Conservation (phyloP, 2,888 invertebrate genomes). For the Ariolimax columbianus region DNA sequence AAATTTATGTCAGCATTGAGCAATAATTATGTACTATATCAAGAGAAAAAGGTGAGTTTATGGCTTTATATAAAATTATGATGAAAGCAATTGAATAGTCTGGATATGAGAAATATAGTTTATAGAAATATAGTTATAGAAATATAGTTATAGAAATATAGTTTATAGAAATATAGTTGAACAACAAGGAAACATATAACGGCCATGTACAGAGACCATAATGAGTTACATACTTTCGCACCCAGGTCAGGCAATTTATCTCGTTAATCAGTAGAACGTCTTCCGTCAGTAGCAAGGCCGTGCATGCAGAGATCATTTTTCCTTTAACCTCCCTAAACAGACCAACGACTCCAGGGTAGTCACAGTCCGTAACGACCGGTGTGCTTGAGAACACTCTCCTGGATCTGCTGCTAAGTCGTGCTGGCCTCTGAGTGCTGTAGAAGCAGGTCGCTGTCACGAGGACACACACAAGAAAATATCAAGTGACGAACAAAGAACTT, state of each 20-base stretch:
- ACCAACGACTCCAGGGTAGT: slow-evolving; percentile 45
- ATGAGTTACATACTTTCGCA: not conserved
- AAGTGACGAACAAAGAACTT: too few relatives aligned
- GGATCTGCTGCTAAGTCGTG: not conserved
- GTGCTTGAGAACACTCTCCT: slow-evolving; percentile 24
- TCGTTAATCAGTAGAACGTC: not conserved
- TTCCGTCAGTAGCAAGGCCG: slow-evolving; percentile 1
- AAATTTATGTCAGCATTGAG: too few relatives aligned
- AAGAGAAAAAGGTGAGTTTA: too few relatives aligned
- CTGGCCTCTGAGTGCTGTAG: slow-evolving; percentile 35
- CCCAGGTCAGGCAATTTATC: not conserved
- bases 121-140: too few relatives aligned
- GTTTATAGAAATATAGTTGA: too few relatives aligned
- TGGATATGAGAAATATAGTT: too few relatives aligned
- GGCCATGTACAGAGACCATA: not conserved
- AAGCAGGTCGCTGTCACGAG: slow-evolving; percentile 19
- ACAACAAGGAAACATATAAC: not conserved
- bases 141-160: too few relatives aligned
- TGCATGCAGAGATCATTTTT: not conserved
- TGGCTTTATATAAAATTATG: too few relatives aligned
- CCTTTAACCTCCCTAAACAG: not conserved
- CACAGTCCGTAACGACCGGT: slow-evolving; percentile 25
- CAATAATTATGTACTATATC: too few relatives aligned
- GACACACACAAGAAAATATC: not conserved
- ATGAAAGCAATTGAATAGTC: too few relatives aligned